phyloP scores from a whole-genome alignment of 2,797 vertebrate genomes.

The Pangasius krempfi region DNA sequence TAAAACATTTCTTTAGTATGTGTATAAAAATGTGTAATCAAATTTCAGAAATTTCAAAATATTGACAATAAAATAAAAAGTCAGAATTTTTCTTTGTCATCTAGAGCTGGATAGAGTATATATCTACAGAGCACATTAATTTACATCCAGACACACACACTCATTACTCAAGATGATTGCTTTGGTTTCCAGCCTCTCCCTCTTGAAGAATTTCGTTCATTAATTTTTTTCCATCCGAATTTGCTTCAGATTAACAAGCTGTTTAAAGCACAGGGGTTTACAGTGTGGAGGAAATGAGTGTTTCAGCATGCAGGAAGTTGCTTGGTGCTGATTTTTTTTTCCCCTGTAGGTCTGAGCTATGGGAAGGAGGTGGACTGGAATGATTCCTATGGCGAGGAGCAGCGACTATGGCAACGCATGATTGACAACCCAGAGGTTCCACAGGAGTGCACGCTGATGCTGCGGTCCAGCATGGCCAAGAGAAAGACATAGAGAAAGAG shows the following conservation, averaged over 20 bases:
- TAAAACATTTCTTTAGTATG: background rate
- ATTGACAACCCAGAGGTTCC: constrained; percentile 86
- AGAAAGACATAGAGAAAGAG: constrained; percentile 66
- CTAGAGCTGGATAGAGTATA: background rate
- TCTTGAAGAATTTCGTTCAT: background rate
- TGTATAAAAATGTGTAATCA: background rate
- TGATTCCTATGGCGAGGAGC: constrained; percentile 93
- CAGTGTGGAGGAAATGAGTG: background rate
- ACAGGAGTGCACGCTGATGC: constrained; percentile 90
- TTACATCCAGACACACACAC: background rate
- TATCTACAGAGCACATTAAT: background rate
- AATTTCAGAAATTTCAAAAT: background rate
- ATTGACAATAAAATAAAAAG: background rate
- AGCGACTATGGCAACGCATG: constrained; percentile 92
- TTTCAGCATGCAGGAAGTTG: background rate
- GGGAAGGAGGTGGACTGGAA: constrained; percentile 94
- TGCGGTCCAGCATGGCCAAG: constrained; percentile 92
- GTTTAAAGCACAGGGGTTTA: background rate
- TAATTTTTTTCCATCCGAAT: background rate
- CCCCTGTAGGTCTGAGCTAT: constrained; percentile 83
- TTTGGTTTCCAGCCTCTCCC: background rate
- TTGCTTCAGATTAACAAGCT: background rate
- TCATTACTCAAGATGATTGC: background rate
- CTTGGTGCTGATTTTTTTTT: background rate
- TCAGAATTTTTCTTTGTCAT: background rate